These are phyloP conservation scores for Drosophila orosa DNA, from an alignment of 1,140 invertebrate genomes.

Conservation along the genomic window DNA sequence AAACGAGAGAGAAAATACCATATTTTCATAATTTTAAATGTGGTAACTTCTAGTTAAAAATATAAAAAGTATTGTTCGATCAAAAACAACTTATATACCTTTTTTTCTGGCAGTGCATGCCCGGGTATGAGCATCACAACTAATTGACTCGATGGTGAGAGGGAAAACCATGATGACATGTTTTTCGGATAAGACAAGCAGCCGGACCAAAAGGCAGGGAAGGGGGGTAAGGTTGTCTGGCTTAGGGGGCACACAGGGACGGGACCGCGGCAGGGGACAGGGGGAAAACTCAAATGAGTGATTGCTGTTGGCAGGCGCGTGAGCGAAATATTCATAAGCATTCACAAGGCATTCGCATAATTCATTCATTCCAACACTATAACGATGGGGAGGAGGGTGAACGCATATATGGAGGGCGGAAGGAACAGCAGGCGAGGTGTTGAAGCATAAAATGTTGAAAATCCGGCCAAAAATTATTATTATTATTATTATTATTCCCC, in stretches of 20 bases:
- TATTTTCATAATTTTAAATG: too few species aligned
- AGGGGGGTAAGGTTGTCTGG: slow-evolving; percentile 30
- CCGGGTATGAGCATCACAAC: slow-evolving; percentile 62
- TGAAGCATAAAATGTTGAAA: slow-evolving; percentile 19
- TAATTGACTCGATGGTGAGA: slow-evolving; percentile 67
- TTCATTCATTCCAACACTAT: slow-evolving; percentile 60
- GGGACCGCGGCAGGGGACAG: neutral
- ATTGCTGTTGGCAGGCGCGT: slow-evolving; percentile 76
- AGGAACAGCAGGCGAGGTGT: slow-evolving; percentile 8
- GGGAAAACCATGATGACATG: slow-evolving; percentile 63
- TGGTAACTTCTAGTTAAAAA: neutral
- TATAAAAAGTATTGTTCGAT: too few species aligned
- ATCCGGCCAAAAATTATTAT: slow-evolving; percentile 10
- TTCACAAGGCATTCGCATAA: slow-evolving; percentile 56
- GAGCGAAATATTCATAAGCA: slow-evolving; percentile 77
- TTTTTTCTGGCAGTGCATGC: slow-evolving; percentile 2
- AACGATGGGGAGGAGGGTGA: neutral
- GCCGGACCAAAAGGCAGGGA: slow-evolving; percentile 7
- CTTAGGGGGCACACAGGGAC: neutral
- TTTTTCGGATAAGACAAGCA: slow-evolving; percentile 42
- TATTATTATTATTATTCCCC: slow-evolving; percentile 10
- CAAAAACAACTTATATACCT: too few species aligned
- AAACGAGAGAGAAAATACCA: too few species aligned
- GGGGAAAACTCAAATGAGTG: slow-evolving; percentile 64
- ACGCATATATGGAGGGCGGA: neutral